These are phyloP conservation scores for Umimayanthus kanabou DNA, from an alignment of 92 coral and sea anemone genomes.

Conservation along the genomic window DNA sequence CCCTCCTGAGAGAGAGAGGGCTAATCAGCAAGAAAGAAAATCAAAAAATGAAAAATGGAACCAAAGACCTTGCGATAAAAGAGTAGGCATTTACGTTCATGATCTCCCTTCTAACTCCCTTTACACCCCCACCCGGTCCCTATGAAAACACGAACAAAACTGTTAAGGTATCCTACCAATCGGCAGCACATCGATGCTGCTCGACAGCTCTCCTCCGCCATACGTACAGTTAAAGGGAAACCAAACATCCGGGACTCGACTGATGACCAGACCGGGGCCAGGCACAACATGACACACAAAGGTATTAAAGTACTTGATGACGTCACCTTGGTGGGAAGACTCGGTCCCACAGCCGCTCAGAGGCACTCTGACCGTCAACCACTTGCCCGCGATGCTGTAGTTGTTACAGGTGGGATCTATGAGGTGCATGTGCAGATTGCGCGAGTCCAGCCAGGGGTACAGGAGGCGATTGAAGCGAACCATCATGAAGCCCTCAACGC, in stretches of 20 bases:
- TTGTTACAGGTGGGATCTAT: constrained; percentile 56
- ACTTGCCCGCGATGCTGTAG: constrained; percentile 49
- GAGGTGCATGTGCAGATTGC: constrained; percentile 58
- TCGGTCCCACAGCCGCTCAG: constrained; percentile 67
- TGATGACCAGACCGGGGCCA: constrained; percentile 30
- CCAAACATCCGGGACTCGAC: constrained; percentile 57
- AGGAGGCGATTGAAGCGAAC: constrained; percentile 53
- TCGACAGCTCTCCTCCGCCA: constrained; percentile 56
- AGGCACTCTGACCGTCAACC: constrained; percentile 56
- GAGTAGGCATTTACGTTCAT: too few relatives aligned
- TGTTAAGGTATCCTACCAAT: constrained; percentile 37
- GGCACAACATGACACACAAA: constrained; percentile 48
- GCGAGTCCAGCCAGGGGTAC: constrained; percentile 70
- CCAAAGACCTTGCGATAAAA: too few relatives aligned
- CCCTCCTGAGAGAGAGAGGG: too few relatives aligned
- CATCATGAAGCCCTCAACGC: constrained; percentile 54
- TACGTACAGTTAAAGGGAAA: constrained; percentile 62
- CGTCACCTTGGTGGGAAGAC: constrained; percentile 19
- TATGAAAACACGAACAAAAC: not conserved
- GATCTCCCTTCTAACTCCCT: not conserved
- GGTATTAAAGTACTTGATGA: constrained; percentile 42
- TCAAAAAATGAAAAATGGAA: too few relatives aligned
- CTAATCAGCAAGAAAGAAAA: too few relatives aligned
- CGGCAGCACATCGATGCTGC: constrained; percentile 9
- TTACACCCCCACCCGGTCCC: not conserved